These are phyloP conservation scores for Phragmatobia fuliginosa DNA, from an alignment of 2,888 invertebrate genomes.

Conservation along the genomic window DNA sequence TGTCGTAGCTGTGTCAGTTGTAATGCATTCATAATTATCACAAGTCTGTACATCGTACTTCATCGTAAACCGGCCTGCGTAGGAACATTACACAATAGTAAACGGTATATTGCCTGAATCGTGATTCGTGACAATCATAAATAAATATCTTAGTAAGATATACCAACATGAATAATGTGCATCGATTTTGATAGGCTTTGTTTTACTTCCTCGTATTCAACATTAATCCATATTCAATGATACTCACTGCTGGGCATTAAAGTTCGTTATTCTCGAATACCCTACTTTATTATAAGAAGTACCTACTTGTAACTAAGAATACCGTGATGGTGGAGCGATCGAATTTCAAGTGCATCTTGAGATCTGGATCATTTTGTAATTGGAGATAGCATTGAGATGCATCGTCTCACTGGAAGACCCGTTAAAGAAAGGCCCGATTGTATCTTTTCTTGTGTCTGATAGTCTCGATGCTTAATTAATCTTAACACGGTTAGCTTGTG, in stretches of 20 bases:
- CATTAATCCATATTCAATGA: conserved; percentile 64
- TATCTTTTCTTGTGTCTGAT: conserved; percentile 58
- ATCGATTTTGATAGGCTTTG: conserved; percentile 70
- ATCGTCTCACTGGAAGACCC: conserved; percentile 54
- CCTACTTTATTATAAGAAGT: conserved; percentile 38
- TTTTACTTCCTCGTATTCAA: conserved; percentile 60
- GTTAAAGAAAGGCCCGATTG: conserved; percentile 65
- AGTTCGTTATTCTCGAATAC: conserved; percentile 46
- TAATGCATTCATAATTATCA: conserved; percentile 35
- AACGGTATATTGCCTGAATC: conserved; percentile 38
- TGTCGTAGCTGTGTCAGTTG: conserved; percentile 38
- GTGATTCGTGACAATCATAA: conserved; percentile 42
- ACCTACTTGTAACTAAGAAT: conserved; percentile 44
- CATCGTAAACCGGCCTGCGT: conserved; percentile 47
- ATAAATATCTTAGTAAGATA: conserved; percentile 22
- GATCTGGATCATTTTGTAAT: conserved; percentile 61
- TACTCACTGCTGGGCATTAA: conserved; percentile 46
- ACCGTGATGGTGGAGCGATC: conserved; percentile 52
- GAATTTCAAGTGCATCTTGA: conserved; percentile 71
- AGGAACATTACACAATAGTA: conserved; percentile 31
- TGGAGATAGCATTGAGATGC: conserved; percentile 55
- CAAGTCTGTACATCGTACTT: conserved; percentile 32
- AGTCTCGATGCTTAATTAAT: conserved; percentile 70
- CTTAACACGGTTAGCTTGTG: conserved; percentile 69
- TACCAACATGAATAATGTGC: conserved; percentile 77